A percentile compares a stretch with the other conserved stretches of the same genome.
phyloP scores from a whole-genome alignment of 2,888 invertebrate species.

The Dynastes hyllus region DNA sequence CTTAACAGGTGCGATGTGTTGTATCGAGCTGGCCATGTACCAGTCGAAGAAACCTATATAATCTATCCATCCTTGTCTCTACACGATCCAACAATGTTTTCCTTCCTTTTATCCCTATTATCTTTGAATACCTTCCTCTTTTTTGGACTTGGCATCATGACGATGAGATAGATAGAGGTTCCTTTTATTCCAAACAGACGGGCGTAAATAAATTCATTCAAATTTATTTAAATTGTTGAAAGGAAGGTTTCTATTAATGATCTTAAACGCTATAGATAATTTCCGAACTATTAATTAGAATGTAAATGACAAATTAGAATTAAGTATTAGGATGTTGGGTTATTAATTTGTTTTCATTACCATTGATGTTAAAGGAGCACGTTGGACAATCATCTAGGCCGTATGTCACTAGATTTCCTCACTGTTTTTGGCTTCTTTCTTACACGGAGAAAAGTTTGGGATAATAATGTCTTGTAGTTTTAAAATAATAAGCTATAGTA shows the following conservation, averaged over 20 bases:
- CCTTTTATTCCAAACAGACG: background rate
- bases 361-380: no score
- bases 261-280: slow-evolving; percentile 7
- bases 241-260: background rate
- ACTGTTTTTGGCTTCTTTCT: no score
- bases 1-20: slow-evolving; percentile 33
- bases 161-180: background rate
- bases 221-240: slow-evolving; percentile 21
- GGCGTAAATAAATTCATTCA: slow-evolving; percentile 10
- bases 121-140: background rate
- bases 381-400: no score
- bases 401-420: no score
- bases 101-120: slow-evolving; percentile 6
- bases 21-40: background rate
- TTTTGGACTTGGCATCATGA: background rate
- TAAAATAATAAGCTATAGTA: no score
- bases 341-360: no score
- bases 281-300: background rate
- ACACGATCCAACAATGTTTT: background rate
- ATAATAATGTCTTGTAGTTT: no score
- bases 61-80: background rate
- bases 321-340: background rate
- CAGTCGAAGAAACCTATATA: background rate
- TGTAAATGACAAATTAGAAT: slow-evolving; percentile 13
- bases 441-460: no score